Conservation (phyloP, 2,113 vertebrate species). For the Labeo catla region DNA sequence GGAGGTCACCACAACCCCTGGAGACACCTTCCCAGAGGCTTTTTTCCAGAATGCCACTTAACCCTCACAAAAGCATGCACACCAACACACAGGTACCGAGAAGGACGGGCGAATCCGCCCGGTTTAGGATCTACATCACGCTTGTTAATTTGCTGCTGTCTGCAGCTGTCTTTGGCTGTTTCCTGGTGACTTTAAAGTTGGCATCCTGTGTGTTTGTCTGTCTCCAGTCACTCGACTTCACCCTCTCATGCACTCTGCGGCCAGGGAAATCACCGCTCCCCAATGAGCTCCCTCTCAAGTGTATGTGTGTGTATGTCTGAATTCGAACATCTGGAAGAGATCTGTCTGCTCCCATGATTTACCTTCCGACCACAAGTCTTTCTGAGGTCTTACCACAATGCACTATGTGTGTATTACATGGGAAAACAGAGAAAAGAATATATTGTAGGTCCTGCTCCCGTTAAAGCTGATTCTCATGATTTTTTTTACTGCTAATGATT, state of each 20-base stretch:
- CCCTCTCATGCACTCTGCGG: conserved; percentile 78
- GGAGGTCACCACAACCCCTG: conserved; percentile 55
- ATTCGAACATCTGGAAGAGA: conserved; percentile 77
- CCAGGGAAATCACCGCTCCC: conserved; percentile 81
- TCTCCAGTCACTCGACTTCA: conserved; percentile 77
- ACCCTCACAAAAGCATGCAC: conserved; percentile 18
- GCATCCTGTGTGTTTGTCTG: conserved; percentile 62
- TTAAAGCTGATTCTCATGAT: background rate
- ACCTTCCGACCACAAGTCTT: conserved; percentile 64
- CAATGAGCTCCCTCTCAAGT: conserved; percentile 74
- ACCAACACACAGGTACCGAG: background rate
- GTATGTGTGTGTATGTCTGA: conserved; percentile 66
- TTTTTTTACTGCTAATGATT: background rate
- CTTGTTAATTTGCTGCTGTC: conserved; percentile 41
- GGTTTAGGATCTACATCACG: conserved; percentile 23
- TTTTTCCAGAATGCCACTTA: conserved; percentile 65
- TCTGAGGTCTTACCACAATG: conserved; percentile 57
- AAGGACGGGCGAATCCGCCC: conserved; percentile 9
- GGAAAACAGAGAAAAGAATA: conserved; percentile 31
- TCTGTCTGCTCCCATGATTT: conserved; percentile 70
- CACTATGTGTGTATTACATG: conserved; percentile 50
- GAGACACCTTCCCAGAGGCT: conserved; percentile 54
- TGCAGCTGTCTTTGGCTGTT: conserved; percentile 39
- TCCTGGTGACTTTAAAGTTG: conserved; percentile 40
- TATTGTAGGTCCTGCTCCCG: background rate